Evolutionary conservation across 2,888 invertebrate genomes (phyloP), one percentile per base, ranked within the genome.

Genomic region (Drosophila mercatorum): DNA sequence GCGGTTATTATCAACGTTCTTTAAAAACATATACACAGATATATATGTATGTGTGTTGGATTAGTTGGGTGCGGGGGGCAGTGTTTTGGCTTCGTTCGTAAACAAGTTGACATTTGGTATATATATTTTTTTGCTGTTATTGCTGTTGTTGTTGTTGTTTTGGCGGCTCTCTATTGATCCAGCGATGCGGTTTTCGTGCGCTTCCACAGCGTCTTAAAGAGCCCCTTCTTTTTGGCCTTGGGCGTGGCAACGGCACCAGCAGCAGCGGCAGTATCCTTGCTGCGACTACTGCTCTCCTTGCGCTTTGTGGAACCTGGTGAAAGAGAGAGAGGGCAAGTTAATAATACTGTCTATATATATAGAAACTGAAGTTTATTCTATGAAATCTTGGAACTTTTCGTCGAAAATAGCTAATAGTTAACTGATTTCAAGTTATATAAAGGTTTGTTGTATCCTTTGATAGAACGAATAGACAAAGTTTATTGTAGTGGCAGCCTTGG

Each of bases 141-240:
- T 38, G 17, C 17, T 17, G 7, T 38, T 26, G 8, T 40, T 40
- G 8, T 26, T 26, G 6, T 55, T 41, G n/a, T 28, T 44, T 17
- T 26, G 31, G 26, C 46, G 51, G 43, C 55, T 67, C 55, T 67
- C 57, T 97, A 97, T 93, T 97, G 97, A 93, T 97, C 97, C 93
- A 97, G 94, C 78, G 97, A 97, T 92, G 97, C 96, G 92, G 97
- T 97, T 81, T 97, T 95, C 81, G 97, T 97, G 90, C 96, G 95
- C 93, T 97, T 97, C 97, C 97, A 97, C 85, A 97, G 95, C 92
- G 95, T 96, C 93, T 96, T 96, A 94, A 97, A 97, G 93, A 97
- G 97, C 78, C 97, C 96, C 92, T 97, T 96, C 93, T 97, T 97
- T 81, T 96, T 96, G 65, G 92, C 86, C 72, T 92, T 92, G 60